Evolutionary conservation across 92 coral and sea anemone genomes (phyloP), one percentile per base, ranked within the genome.

Genomic region (Virgularia gustaviana): DNA sequence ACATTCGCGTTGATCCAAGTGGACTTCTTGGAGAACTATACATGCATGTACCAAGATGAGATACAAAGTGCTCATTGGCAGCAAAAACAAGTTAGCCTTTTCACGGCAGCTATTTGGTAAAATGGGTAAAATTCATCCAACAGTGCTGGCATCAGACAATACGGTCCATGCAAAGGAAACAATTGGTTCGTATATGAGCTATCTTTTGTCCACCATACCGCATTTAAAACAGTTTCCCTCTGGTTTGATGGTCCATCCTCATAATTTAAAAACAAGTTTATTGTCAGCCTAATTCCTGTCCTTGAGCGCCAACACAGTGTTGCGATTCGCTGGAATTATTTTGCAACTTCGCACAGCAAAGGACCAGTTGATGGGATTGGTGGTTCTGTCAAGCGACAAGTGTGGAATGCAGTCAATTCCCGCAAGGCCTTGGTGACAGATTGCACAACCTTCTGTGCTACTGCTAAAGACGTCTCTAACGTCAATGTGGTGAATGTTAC

Each of bases 211-310:
- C 56, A 76, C 74, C 55, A 49, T 76, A 38, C 81, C 81, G 35
- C 74, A 30, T 61, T 64, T 54, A 76, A 76, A 59, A 76, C 81
- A 49, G 55, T 76, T 70, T 76, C 81, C 68, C 35, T 52, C 35
- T 63, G 80, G 80, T 76, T 73, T 45, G 81, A 76, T 63, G 74
- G 81, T 47, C 81, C 81, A 33, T 76, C 75, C 27, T 76, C 81
- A 35, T 73, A 76, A 61, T 76, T 76, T 52, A 76, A 76, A 57
- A 76, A n/a, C n/a, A n/a, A n/a, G n/a, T n/a, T n/a, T n/a, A n/a
- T n/a, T n/a, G n/a, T n/a, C n/a, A n/a, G n/a, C 63, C 71, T 63
- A 18, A 75, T 75, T 32, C 52, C 12, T 31, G 34, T 58, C 25
- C 81, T 63, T 63, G 27, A 76, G 58, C 51, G 52, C 53, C 63